Evolutionary conservation across 2,888 invertebrate species (phyloP).

Genomic region (Melipona bicolor): DNA sequence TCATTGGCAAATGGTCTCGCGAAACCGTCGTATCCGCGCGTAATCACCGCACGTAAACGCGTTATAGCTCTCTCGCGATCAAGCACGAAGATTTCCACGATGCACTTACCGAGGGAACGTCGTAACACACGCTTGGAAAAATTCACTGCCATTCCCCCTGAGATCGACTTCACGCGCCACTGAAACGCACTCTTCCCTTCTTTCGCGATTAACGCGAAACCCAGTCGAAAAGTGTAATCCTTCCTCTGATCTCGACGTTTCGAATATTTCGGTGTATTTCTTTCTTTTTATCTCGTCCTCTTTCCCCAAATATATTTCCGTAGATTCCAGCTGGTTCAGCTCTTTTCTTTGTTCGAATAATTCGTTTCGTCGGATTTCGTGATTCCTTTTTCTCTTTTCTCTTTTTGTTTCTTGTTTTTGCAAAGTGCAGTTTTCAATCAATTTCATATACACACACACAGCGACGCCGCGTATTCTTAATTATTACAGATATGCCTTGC

Average conservation of each 20-base stretch:
- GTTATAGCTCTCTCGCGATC: conserved; percentile 55
- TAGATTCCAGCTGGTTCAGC: neutral
- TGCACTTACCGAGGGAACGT: neutral
- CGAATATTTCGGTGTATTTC: neutral
- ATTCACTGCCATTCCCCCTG: conserved; percentile 28
- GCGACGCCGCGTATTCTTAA: neutral
- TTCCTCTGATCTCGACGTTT: neutral
- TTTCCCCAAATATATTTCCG: neutral
- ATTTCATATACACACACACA: conserved; percentile 6
- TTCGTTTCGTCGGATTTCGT: neutral
- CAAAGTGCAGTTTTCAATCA: conserved; percentile 18
- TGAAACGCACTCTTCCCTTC: neutral
- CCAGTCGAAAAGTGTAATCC: neutral
- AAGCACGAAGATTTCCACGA: conserved; percentile 23
- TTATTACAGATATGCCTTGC: conserved; percentile 28
- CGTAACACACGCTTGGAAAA: conserved; percentile 37
- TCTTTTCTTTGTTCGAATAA: neutral
- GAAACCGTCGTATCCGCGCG: conserved; percentile 43
- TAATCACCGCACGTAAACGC: conserved; percentile 67
- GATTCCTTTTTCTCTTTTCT: neutral
- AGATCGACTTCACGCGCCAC: neutral
- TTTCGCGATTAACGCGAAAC: neutral
- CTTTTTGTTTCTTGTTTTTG: neutral
- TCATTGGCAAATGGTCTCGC: conserved; percentile 51
- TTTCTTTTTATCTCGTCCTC: neutral